phyloP scores from a whole-genome alignment of 1,140 invertebrate species.

The Euura saliciscinereae region DNA sequence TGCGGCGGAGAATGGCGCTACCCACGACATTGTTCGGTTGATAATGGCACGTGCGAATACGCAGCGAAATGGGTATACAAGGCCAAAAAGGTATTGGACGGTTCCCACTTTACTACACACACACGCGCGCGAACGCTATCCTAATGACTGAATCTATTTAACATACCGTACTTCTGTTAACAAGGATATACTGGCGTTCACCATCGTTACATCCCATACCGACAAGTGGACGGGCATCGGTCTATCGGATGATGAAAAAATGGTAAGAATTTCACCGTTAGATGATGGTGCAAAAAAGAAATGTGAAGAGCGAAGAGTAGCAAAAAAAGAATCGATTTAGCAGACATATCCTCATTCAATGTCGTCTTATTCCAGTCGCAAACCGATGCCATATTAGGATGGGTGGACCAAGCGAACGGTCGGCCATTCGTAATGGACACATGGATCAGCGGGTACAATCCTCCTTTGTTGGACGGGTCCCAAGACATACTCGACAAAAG shows the following conservation, averaged over 20 bases:
- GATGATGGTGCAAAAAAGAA: neutral
- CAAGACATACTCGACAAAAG: slow-evolving; percentile 78
- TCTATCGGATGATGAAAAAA: slow-evolving; percentile 85
- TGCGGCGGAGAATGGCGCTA: slow-evolving; percentile 82
- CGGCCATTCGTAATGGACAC: slow-evolving; percentile 87
- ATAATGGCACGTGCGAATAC: slow-evolving; percentile 81
- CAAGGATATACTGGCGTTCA: slow-evolving; percentile 84
- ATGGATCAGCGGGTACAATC: slow-evolving; percentile 79
- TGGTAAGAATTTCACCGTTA: slow-evolving; percentile 65
- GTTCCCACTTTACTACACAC: slow-evolving; percentile 22
- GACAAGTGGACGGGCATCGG: slow-evolving; percentile 94
- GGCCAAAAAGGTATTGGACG: slow-evolving; percentile 57
- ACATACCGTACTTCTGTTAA: slow-evolving; percentile 13
- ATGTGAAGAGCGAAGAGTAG: neutral
- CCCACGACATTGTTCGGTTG: slow-evolving; percentile 72
- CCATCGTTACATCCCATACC: slow-evolving; percentile 80
- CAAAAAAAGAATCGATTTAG: neutral
- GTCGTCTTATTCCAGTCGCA: slow-evolving; percentile 64
- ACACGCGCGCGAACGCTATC: slow-evolving; percentile 9
- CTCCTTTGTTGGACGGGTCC: slow-evolving; percentile 75
- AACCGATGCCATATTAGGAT: slow-evolving; percentile 85
- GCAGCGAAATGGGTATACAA: slow-evolving; percentile 84
- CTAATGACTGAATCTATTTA: neutral
- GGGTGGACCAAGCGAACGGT: slow-evolving; percentile 78
- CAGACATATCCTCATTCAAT: neutral